Evolutionary conservation across 2,797 vertebrate species (phyloP), one percentile per base, ranked within the genome.

Genomic region (Salmo trutta): DNA sequence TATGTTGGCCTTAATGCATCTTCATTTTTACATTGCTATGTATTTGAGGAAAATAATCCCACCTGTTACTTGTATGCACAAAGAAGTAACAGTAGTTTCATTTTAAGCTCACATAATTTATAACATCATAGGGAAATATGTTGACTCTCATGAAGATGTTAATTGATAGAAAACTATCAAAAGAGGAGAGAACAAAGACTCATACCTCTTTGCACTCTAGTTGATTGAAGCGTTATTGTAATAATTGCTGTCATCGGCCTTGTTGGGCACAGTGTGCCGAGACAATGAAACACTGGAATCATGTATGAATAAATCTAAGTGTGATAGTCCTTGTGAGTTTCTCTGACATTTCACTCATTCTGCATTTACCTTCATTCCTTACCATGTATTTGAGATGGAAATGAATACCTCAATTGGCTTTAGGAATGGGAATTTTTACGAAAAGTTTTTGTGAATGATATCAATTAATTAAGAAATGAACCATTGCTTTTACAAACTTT

Each of bases 191-290:
- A 8, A 47, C 7, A 47, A 66, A 71, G 17, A 29, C 16, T 21
- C 17, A 75, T 19, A 4, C 51, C 29, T 24, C 16, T 56, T 82
- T 77, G 31, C 80, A 76, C 79, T 71, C 21, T 31, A 68, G 31
- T 54, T 51, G 74, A 74, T 75, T 66, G 79, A 59, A 51, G n/a
- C 33, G 67, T 75, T 70, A 82, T 59, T 88, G 64, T 33, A 76
- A 83, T 77, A 81, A 47, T 80, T 73, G 41, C n/a, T 72, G 41
- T 81, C 29, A 66, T 77, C 75, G 77, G 12, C 65, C 76, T 68
- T 86, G 84, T 86, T 90, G 89, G 88, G 80, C 72, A 82, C 73
- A 74, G 76, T 79, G 74, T 82, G 77, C 82, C n/a, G 24, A 85
- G 82, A 86, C 65, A 67, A 29, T 15, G 24, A 66, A 15, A 66